Conservation (phyloP, 1,140 invertebrate species). For the Hyphantria cunea region DNA sequence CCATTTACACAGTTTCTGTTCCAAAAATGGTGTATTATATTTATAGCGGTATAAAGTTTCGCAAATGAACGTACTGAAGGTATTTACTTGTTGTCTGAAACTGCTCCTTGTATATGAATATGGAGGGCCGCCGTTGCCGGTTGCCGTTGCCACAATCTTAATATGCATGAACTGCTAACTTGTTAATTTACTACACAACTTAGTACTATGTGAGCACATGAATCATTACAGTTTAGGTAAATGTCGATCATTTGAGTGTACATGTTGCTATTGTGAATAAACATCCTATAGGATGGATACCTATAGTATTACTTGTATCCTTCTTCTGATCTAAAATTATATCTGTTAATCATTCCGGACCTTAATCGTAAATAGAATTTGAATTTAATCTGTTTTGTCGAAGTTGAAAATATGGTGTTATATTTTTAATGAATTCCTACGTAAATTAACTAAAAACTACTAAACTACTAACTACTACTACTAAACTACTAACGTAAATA, state of each 20-base stretch:
- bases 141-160: conserved; percentile 37
- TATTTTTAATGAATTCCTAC: too few species aligned
- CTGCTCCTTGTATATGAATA: conserved; percentile 48
- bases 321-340: background rate
- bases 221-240: conserved; percentile 40
- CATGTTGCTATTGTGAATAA: conserved; percentile 33
- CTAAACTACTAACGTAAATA: too few species aligned
- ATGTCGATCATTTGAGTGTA: conserved; percentile 40
- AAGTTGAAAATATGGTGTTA: too few species aligned
- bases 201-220: conserved; percentile 41
- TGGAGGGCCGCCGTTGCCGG: conserved; percentile 48
- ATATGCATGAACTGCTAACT: conserved; percentile 65
- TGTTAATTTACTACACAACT: conserved; percentile 62
- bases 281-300: too few species aligned
- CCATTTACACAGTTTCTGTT: background rate
- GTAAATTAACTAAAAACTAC: too few species aligned
- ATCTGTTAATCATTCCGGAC: too few species aligned
- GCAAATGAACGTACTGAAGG: conserved; percentile 6
- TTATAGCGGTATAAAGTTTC: background rate
- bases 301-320: too few species aligned
- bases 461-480: too few species aligned
- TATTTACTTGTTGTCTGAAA: conserved; percentile 22
- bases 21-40: background rate
- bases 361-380: too few species aligned
- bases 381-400: too few species aligned